Base-by-base conservation (phyloP, 2,888 invertebrate species). In the Gnatocerus cornutus region DNA sequence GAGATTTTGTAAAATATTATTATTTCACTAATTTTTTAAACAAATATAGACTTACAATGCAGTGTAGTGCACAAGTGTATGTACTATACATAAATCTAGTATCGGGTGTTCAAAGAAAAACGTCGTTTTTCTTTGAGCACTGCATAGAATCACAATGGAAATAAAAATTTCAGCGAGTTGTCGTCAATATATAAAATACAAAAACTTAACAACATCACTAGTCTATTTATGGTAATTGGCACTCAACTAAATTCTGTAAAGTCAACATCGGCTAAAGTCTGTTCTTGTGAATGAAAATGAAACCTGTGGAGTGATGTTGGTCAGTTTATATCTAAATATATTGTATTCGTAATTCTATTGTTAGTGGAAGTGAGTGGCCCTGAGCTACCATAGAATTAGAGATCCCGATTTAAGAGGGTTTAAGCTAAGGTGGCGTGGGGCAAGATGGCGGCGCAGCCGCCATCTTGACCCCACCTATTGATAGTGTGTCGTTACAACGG, bases 331-430 rank as follows among this genome's bases (percentile, higher is more conserved):
- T 68, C 59, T 70, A 68, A 59, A 67, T 74, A 71, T 73, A 76
- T 72, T 74, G 71, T 64, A 45, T 55, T 12, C 33, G 13, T 55
- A 76, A 73, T 73, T 72, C 76, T 84, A 84, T 84, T 83, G 82
- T 82, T 82, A 83, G 79, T 84, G 84, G 83, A 84, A 84, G 84
- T 85, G 84, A 84, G 83, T 84, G 83, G 80, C 84, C 85, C 85
- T 85, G 85, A 85, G 85, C 85, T 85, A 85, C 84, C 84, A 83
- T 80, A 75, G 73, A 75, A 74, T 73, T 69, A 71, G 63, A 64
- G 64, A 68, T 68, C 68, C 68, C 67, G 43, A 45, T 68, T 62
- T 37, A 33, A 55, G 61, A 59, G 61, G 61, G 39, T 55, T 46
- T 45, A 46, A 62, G 62, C 62, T 62, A 50, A 45, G 29, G 61